Evolutionary conservation across 2,113 vertebrate species (phyloP), one percentile per base, ranked within the genome.

Genomic region (Cyphomyrus plagiostoma): DNA sequence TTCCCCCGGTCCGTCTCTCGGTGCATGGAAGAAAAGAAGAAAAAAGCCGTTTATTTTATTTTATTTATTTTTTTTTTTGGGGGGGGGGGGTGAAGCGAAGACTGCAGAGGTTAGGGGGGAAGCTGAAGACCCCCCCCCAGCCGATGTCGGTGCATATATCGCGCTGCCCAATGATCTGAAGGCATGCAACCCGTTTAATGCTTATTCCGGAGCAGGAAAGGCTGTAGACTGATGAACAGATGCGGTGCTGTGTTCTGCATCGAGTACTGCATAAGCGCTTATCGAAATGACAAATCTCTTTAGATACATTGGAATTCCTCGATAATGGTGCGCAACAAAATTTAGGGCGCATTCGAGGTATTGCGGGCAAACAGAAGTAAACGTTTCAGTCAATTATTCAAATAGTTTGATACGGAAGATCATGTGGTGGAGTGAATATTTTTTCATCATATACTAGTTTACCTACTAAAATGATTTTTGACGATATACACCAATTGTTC

Each of bases 21-120:
- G 49, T 52, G 52, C 80, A 91, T 52, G 21, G 42, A 52, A n/a
- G 56, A 53, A 19, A 87, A 82, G 23, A 80, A 82, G 83, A 56
- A 49, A 62, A 77, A 39, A 42, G 3, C 11, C 46, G 49, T 85
- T 35, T 35, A 35, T 35, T 35, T 35, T 35, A 35, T 35, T 35
- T 35, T n/a, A n/a, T n/a, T n/a, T n/a, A n/a, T 35, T 35, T 35
- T 89, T 86, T 88, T 86, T 82, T 2, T 45, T 0, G 1, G 17
- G 3, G 56, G 56, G 58, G 8, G n/a, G 58, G 0, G 62, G 58
- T 58, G 90, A 88, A 74, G 50, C 7, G 52, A 35, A 48, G 89
- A 91, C 92, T 90, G 93, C 92, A 93, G 90, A 89, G 89, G 50
- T 83, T 35, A 45, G 39, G 11, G 4, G 42, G 15, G 45, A 46